Base-by-base conservation (phyloP, 2,888 invertebrate genomes). In the Leuctra nigra region DNA sequence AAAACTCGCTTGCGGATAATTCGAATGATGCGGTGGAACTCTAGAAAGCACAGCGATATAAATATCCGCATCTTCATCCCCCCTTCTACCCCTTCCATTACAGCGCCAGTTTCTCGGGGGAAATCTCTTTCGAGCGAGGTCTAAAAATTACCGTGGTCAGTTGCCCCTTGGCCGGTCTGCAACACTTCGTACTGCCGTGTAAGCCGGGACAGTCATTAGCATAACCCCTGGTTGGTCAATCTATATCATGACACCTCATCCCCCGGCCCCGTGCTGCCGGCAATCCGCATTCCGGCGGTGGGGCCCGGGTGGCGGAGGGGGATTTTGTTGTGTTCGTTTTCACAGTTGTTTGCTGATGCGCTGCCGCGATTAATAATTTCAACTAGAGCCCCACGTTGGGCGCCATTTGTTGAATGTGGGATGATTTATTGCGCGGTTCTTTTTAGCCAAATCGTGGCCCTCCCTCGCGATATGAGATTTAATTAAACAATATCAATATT, bases 61-160 rank as follows among this genome's bases (percentile, higher is more conserved):
- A 50, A 50, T 41, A 41, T 41, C 41, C 18, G 35, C 18, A 11
- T 13, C n/a, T n/a, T n/a, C n/a, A 11, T 35, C 35, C 23, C n/a
- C 20, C 20, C 41, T 41, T 47, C 47, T 24, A 13, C 35, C 23
- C 50, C 33, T 33, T 35, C 18, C 14, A 35, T 50, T 20, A n/a
- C n/a, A n/a, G n/a, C n/a, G n/a, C 16, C 41, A 22, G 50, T 11
- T n/a, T 9, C 50, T 22, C 35, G 4, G 18, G 50, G 50, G 35
- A 50, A 50, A 33, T 50, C 50, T 50, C 4, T 44, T 44, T 22
- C 22, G 23, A 22, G 23, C 44, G 44, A 4, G 44, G 4, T 44
- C 4, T 16, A 16, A 23, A 44, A 29, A 29, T 29, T 29, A 29
- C 29, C 44, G 44, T 23, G 44, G 44, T 44, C 44, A 44, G 44